Evolutionary conservation across 2,113 vertebrate species (phyloP).

Genomic region (Dasyprocta punctata): DNA sequence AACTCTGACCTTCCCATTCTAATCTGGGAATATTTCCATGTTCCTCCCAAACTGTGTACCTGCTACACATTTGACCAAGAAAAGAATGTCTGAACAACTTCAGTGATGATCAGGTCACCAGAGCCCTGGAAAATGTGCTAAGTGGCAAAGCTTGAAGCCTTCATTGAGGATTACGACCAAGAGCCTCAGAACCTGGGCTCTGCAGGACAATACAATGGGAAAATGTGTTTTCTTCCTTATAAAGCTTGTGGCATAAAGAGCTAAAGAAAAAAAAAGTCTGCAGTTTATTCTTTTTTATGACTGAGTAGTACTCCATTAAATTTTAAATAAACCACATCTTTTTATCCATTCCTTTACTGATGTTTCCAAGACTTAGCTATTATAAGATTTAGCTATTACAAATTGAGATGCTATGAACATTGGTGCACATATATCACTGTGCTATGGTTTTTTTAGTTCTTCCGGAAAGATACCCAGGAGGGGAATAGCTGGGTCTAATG

Average conservation of each 20-base stretch:
- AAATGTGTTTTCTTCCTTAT: conserved; percentile 59
- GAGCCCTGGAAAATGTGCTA: conserved; percentile 87
- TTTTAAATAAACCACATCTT: not conserved
- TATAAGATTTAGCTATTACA: not conserved
- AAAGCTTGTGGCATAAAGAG: too few relatives aligned
- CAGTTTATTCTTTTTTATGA: not conserved
- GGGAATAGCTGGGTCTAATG: not conserved
- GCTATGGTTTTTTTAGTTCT: not conserved
- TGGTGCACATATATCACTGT: not conserved
- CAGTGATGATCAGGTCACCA: conserved; percentile 91
- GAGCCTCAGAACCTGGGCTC: not conserved
- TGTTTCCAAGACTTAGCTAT: too few relatives aligned
- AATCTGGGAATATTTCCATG: conserved; percentile 95
- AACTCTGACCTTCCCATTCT: conserved; percentile 94
- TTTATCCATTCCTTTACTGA: not conserved
- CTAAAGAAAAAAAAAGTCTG: too few relatives aligned
- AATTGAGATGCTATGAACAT: not conserved
- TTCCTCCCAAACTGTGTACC: conserved; percentile 93
- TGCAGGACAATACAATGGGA: conserved; percentile 51
- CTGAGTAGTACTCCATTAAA: not conserved
- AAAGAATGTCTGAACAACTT: conserved; percentile 92
- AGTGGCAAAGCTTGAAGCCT: conserved; percentile 85
- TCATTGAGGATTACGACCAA: conserved; percentile 44
- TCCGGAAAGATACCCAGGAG: not conserved
- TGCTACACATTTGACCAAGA: conserved; percentile 94